These are phyloP conservation scores for Montipora capitata DNA, from an alignment of 92 coral and sea anemone genomes.

Conservation along the genomic window DNA sequence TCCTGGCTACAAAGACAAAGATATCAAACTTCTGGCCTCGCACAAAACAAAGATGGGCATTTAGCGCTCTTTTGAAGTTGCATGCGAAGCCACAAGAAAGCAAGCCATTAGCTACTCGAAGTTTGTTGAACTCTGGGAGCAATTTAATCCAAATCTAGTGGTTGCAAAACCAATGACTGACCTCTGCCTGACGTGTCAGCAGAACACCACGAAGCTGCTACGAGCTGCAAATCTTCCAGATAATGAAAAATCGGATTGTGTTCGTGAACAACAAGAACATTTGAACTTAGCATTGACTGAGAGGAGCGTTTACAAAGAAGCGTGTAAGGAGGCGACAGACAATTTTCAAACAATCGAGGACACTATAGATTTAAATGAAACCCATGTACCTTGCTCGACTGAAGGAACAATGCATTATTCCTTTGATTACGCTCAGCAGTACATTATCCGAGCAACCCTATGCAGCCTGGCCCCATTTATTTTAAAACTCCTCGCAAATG, in stretches of 20 bases:
- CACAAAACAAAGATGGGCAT: constrained; percentile 26
- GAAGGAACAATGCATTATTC: constrained; percentile 62
- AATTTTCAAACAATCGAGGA: background rate
- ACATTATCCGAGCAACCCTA: constrained; percentile 55
- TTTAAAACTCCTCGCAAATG: too few relatives aligned
- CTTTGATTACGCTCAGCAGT: constrained; percentile 73
- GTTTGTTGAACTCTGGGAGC: constrained; percentile 60
- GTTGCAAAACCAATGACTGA: constrained; percentile 81
- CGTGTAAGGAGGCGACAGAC: constrained; percentile 39
- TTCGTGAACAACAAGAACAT: constrained; percentile 57
- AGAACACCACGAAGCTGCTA: constrained; percentile 71
- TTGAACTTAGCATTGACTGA: constrained; percentile 64
- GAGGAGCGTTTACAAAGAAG: constrained; percentile 50
- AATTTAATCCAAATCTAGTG: constrained; percentile 62
- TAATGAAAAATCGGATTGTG: constrained; percentile 66
- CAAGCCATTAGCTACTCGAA: constrained; percentile 60
- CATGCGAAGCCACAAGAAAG: constrained; percentile 59
- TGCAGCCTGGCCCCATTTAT: constrained; percentile 66
- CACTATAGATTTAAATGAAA: background rate
- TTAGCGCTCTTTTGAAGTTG: constrained; percentile 46
- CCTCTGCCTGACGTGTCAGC: constrained; percentile 70
- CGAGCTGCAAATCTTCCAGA: constrained; percentile 66
- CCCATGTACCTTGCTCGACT: constrained; percentile 25
- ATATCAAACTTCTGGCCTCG: constrained; percentile 49
- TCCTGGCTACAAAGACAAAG: constrained; percentile 40